A percentile compares a stretch with the other conserved stretches of the same genome.
These are phyloP conservation scores for Grammomys surdaster DNA, from an alignment of 2,113 vertebrate species.

Conservation along the genomic window DNA sequence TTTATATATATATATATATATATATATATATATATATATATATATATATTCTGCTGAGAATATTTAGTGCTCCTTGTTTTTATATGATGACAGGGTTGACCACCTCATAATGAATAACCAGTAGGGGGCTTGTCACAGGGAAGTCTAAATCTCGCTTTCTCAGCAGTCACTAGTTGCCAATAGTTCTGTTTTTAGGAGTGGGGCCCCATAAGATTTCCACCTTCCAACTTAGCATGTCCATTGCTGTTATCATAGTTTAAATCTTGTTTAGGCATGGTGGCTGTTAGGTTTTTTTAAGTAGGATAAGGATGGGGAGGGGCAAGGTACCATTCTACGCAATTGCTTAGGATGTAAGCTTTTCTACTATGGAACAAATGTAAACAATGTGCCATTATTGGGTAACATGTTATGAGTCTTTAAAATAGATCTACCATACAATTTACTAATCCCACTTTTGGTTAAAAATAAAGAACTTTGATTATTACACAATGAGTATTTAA, in stretches of 20 bases:
- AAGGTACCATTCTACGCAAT: neutral
- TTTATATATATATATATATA: neutral
- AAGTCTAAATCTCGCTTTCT: neutral
- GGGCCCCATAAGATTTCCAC: neutral
- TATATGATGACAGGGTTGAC: neutral
- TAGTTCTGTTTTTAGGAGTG: neutral
- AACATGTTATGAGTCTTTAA: neutral
- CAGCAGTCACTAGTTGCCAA: neutral
- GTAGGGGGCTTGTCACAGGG: neutral
- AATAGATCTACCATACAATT: neutral
- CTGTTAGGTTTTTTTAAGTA: neutral
- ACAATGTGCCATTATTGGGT: neutral
- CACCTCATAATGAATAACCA: neutral
- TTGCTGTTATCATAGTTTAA: neutral
- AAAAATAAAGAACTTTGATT: neutral
- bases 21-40: neutral
- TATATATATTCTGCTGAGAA: neutral
- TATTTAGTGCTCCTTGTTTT: neutral
- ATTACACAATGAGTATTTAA: neutral
- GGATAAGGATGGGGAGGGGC: neutral
- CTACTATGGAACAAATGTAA: neutral
- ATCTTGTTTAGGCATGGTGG: neutral
- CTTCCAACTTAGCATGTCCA: neutral
- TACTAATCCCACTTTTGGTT: neutral
- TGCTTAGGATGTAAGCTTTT: neutral